Percentiles rank a stretch among this genome's conserved stretches.
These are phyloP conservation scores for Ctenochaetus hawaiiensis DNA, from an alignment of 2,797 vertebrate species.

Conservation along the genomic window DNA sequence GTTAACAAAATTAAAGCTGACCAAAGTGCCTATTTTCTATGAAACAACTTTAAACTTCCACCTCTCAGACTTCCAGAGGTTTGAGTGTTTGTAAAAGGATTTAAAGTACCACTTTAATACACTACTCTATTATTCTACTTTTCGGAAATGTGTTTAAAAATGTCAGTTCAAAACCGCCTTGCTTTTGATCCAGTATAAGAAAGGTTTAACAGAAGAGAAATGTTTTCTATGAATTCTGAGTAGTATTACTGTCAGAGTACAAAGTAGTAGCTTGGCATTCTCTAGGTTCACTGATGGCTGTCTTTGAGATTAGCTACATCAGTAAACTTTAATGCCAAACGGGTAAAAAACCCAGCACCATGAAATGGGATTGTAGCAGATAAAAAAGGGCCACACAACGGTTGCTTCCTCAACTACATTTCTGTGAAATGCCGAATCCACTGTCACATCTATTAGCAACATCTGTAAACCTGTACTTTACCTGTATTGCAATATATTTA, in stretches of 20 bases:
- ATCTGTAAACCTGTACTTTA: no score
- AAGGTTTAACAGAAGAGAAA: background rate
- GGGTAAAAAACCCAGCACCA: slow-evolving; percentile 63
- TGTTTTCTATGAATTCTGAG: slow-evolving; percentile 51
- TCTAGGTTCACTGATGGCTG: slow-evolving; percentile 64
- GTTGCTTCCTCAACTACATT: slow-evolving; percentile 41
- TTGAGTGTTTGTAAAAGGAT: background rate
- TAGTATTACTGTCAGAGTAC: slow-evolving; percentile 52
- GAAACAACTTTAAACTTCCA: background rate
- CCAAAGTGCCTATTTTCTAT: no score
- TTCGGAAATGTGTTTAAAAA: slow-evolving; percentile 8
- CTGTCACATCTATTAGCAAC: no score
- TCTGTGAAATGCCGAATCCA: slow-evolving; percentile 6
- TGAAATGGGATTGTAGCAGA: slow-evolving; percentile 72
- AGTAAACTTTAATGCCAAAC: slow-evolving; percentile 68
- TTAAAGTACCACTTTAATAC: background rate
- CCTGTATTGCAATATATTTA: no score
- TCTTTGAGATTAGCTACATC: slow-evolving; percentile 69
- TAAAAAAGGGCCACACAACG: slow-evolving; percentile 61
- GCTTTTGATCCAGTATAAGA: slow-evolving; percentile 8
- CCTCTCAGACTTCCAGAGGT: background rate
- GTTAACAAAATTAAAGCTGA: no score
- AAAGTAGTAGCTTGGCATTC: slow-evolving; percentile 57
- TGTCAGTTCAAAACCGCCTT: slow-evolving; percentile 25
- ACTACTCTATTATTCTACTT: background rate